These are phyloP conservation scores for Nylanderia fulva DNA, from an alignment of 1,140 invertebrate genomes.

Conservation along the genomic window DNA sequence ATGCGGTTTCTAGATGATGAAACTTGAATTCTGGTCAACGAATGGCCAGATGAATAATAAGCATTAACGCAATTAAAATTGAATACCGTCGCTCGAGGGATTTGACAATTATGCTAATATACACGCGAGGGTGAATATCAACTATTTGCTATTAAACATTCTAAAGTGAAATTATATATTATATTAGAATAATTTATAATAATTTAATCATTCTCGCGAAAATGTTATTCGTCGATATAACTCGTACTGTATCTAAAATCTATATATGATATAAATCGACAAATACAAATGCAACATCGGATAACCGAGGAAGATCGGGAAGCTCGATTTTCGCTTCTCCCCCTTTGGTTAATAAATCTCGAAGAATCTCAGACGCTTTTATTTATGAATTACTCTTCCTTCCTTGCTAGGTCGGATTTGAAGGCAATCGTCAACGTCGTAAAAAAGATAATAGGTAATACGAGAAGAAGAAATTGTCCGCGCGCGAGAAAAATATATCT, in stretches of 20 bases:
- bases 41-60: slow-evolving; percentile 38
- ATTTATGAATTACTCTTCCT: neutral
- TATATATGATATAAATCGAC: neutral
- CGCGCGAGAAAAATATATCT: slow-evolving; percentile 2
- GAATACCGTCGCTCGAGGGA: neutral
- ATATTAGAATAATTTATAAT: neutral
- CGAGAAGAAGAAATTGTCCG: slow-evolving; percentile 1
- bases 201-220: neutral
- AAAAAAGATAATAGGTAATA: slow-evolving; percentile 27
- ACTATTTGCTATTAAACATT: neutral
- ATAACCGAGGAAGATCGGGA: neutral
- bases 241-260: neutral
- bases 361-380: neutral
- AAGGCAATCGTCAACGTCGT: neutral
- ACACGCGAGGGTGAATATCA: neutral
- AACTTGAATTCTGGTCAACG: slow-evolving; percentile 31
- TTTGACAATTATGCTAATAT: slow-evolving; percentile 25
- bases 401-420: neutral
- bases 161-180: neutral
- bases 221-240: neutral
- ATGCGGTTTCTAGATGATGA: slow-evolving; percentile 11
- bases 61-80: slow-evolving; percentile 40
- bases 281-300: neutral
- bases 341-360: neutral
- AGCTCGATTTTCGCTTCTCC: neutral